phyloP scores from a whole-genome alignment of 2,113 vertebrate genomes.

The Cardinalis cardinalis region DNA sequence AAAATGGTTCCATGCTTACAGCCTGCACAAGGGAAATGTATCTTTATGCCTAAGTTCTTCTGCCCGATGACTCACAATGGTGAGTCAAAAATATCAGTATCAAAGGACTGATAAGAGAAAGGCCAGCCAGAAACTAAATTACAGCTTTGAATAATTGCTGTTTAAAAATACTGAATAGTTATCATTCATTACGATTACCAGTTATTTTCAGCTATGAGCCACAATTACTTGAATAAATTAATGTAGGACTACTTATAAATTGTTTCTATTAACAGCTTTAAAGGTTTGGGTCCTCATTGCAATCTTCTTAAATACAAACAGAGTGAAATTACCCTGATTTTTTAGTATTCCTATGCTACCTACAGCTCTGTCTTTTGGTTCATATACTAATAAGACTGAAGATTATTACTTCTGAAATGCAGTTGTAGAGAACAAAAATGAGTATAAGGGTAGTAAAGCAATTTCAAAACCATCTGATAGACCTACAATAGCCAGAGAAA shows the following conservation, averaged over 20 bases:
- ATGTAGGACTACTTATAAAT: background rate
- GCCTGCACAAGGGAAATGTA: background rate
- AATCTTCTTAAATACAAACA: background rate
- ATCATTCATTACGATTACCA: background rate
- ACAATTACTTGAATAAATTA: background rate
- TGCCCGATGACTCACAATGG: background rate
- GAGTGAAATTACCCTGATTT: background rate
- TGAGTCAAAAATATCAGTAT: background rate
- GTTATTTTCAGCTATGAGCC: background rate
- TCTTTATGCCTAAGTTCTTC: background rate
- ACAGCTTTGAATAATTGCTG: background rate
- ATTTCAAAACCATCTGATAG: background rate
- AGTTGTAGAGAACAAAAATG: background rate
- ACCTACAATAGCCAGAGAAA: background rate
- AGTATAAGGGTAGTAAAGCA: background rate
- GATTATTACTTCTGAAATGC: background rate
- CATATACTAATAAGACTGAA: background rate
- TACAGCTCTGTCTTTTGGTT: background rate
- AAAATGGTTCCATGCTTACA: background rate
- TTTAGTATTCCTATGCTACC: background rate
- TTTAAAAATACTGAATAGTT: background rate
- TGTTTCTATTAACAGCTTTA: background rate
- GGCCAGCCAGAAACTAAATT: background rate
- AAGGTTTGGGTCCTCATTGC: background rate
- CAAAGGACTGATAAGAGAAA: background rate